Evolutionary conservation across 2,797 vertebrate genomes (phyloP), one percentile per base, ranked within the genome.

Genomic region (Cryptoblepharus egeriae): DNA sequence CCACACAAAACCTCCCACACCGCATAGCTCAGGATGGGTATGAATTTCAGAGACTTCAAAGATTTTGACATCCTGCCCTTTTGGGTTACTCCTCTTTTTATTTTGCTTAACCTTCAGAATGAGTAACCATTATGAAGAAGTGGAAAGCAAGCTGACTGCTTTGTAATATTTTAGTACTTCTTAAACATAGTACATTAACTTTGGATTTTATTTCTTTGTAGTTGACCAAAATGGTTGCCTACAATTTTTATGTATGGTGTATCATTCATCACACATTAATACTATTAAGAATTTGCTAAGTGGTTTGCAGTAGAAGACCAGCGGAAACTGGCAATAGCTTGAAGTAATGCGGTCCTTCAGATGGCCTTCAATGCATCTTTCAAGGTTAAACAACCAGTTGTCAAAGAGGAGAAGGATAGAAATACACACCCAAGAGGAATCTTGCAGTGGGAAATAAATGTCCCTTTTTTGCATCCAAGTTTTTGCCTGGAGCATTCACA

Each of bases 331-430:
- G 0, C 69, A 3, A 45, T 5, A 0, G 0, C 11, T 65, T 76
- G 16, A 86, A 39, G 22, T 65, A 63, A 81, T 0, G 0, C 28
- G 42, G 18, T 9, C 49, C 26, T 72, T 32, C 80, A 28, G 2
- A 5, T 0, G 0, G 15, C 60, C 68, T 82, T 57, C 58, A 75
- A 1, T 22, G 79, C 65, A 67, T 45, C 74, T 85, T 52, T 78
- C 70, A 90, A 88, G 81, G 81, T 86, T 82, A 88, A 70, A 77
- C 79, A 87, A 77, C 15, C 1, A 5, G 60, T 32, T 42, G 18
- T 20, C 18, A 80, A 20, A 81, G 83, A 83, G 52, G 4, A 22
- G 68, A 61, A 52, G 74, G 45, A 75, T 77, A 26, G 42, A 74
- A 67, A 55, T 79, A 70, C 37, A 67, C 75, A 79, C n/a, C 15